Evolutionary conservation across 2,113 vertebrate genomes (phyloP).

Genomic region (Nycticryphes semicollaris): DNA sequence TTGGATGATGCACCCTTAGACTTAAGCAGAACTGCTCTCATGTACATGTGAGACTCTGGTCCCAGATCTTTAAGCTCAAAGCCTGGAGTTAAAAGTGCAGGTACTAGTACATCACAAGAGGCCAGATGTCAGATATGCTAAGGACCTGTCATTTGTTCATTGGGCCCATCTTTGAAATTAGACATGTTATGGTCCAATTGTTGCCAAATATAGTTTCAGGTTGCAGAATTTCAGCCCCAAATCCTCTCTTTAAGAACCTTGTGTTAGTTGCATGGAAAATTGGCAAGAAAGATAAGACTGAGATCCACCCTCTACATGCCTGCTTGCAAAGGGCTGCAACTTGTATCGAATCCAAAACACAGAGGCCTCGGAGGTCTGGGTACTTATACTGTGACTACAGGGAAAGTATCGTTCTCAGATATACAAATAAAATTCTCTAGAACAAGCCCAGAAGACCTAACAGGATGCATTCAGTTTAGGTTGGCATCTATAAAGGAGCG

Average conservation of each 20-base stretch:
- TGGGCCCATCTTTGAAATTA: neutral
- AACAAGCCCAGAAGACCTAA: neutral
- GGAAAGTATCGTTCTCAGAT: neutral
- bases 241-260: neutral
- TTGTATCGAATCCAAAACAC: neutral
- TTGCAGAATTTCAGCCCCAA: neutral
- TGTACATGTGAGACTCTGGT: neutral
- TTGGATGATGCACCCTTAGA: neutral
- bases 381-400: neutral
- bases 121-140: neutral
- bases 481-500: neutral
- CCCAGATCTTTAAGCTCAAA: fast-evolving
- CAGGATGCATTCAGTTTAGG: neutral
- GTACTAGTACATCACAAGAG: neutral
- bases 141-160: neutral
- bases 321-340: neutral
- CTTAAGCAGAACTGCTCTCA: neutral
- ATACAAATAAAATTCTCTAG: neutral
- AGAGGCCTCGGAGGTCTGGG: neutral
- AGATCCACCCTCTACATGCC: neutral
- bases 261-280: neutral
- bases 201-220: neutral
- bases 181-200: neutral
- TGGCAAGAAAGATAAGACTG: neutral
- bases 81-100: neutral